Conservation (phyloP, 2,888 invertebrate species). For the Crocallis elinguaria region DNA sequence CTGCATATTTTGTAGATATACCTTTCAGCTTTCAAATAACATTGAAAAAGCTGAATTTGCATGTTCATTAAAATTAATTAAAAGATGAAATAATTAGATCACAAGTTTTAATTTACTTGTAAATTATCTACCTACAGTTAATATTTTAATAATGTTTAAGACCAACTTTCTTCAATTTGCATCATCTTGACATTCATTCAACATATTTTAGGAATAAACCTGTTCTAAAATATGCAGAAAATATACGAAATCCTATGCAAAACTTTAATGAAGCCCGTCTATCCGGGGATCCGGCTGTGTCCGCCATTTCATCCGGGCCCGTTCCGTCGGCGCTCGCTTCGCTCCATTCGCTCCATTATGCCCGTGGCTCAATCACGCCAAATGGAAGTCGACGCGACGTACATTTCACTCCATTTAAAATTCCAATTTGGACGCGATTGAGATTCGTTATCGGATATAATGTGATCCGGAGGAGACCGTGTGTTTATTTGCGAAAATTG, state of each 20-base stretch:
- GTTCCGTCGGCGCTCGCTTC: constrained; percentile 13
- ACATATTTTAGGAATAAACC: constrained; percentile 12
- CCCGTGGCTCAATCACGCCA: constrained; percentile 66
- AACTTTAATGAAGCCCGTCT: constrained; percentile 44
- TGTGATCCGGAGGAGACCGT: constrained; percentile 34
- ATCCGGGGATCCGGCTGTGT: constrained; percentile 48
- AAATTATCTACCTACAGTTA: no score
- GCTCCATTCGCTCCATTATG: constrained; percentile 47
- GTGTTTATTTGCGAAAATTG: constrained; percentile 27
- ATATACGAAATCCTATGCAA: constrained; percentile 40
- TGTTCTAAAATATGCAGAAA: constrained; percentile 28
- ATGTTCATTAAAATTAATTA: no score
- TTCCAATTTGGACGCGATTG: constrained; percentile 52
- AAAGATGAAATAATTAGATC: no score
- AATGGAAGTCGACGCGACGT: constrained; percentile 61
- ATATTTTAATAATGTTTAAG: no score
- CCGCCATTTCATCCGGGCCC: constrained; percentile 51
- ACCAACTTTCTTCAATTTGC: no score
- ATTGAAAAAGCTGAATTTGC: no score
- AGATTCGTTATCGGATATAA: constrained; percentile 58
- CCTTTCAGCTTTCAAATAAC: no score
- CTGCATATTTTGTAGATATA: no score
- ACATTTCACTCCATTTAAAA: constrained; percentile 72
- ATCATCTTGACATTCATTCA: background rate
- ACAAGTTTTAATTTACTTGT: no score